Conservation (phyloP, 2,797 vertebrate genomes). For the Ctenosaura bakeri region DNA sequence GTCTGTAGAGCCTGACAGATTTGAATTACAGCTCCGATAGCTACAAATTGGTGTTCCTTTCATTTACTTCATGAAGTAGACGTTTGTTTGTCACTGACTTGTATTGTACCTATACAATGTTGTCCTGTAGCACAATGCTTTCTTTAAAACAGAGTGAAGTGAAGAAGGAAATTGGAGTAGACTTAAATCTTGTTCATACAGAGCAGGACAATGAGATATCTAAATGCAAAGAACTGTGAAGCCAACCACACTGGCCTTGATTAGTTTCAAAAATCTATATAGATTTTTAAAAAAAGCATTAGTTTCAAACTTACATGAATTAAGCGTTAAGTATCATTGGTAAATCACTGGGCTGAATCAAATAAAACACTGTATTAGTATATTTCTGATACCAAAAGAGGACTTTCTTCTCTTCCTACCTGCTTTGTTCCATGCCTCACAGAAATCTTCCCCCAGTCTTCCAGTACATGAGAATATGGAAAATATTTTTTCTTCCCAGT, state of each 20-base stretch:
- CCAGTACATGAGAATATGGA: neutral
- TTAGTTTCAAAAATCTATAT: constrained; percentile 20
- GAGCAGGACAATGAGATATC: neutral
- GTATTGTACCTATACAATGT: neutral
- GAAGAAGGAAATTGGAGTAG: constrained; percentile 15
- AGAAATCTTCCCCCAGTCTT: neutral
- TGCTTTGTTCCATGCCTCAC: neutral
- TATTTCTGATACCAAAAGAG: neutral
- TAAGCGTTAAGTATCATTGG: neutral
- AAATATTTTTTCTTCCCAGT: neutral
- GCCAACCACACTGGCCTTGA: neutral
- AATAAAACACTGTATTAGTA: too few species aligned
- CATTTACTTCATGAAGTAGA: constrained; percentile 20
- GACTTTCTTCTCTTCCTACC: neutral
- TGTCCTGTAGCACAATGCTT: neutral
- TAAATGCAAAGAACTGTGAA: constrained; percentile 1
- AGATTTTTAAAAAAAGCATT: neutral
- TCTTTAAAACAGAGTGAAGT: constrained; percentile 16
- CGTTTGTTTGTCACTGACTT: constrained; percentile 24
- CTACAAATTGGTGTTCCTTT: constrained; percentile 24
- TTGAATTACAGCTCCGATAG: constrained; percentile 3
- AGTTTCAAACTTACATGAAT: neutral
- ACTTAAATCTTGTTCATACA: neutral
- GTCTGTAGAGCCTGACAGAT: neutral
- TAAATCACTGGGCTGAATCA: neutral